Conservation (phyloP, 2,113 vertebrate species). For the Zosterops pallidus region DNA sequence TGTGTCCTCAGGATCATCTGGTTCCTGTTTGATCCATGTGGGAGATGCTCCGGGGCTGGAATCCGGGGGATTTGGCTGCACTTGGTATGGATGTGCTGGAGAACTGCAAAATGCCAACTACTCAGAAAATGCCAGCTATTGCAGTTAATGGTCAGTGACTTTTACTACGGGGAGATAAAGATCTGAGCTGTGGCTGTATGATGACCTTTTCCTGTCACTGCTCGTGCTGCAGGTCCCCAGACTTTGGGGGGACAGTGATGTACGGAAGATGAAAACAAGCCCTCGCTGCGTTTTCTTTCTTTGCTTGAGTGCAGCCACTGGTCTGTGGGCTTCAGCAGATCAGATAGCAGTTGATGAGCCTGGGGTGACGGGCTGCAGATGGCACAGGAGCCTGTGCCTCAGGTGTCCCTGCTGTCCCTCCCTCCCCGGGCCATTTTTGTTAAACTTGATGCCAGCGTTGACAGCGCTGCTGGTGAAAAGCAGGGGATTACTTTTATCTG, state of each 20-base stretch:
- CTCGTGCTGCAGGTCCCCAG: not conserved
- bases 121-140: not conserved
- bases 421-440: not conserved
- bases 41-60: not conserved
- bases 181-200: not conserved
- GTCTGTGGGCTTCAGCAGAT: not conserved
- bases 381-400: not conserved
- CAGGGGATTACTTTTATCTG: not conserved
- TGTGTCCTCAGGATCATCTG: not conserved
- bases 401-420: not conserved
- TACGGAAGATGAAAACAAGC: not conserved
- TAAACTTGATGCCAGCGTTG: not conserved
- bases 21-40: not conserved
- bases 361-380: not conserved
- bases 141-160: conserved; percentile 29
- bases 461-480: not conserved
- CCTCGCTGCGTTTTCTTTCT: not conserved
- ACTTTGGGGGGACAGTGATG: not conserved
- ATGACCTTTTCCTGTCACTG: not conserved
- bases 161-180: not conserved
- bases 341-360: not conserved
- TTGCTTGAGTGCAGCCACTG: not conserved
- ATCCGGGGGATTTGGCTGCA: not conserved
- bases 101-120: not conserved
- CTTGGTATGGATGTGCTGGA: not conserved